phyloP scores from a whole-genome alignment of 2,113 vertebrate genomes.

The Rhinoderma darwinii region DNA sequence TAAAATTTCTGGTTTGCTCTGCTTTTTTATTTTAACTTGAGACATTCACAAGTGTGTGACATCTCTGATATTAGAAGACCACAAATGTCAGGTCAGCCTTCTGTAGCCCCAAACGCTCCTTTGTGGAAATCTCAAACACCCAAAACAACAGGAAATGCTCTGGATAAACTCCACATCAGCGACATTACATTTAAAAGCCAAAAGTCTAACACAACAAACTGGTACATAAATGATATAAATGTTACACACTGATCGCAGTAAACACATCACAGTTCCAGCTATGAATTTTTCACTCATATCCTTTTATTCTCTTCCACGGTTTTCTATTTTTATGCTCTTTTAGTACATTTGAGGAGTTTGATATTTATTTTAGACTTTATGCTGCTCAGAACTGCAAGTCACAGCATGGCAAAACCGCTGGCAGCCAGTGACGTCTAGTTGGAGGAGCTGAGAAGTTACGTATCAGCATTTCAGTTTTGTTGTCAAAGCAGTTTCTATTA shows the following conservation, averaged over 20 bases:
- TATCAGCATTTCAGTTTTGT: constrained; percentile 42
- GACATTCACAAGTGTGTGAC: constrained; percentile 10
- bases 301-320: constrained; percentile 1
- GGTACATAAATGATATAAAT: constrained; percentile 32
- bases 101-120: neutral
- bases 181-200: neutral
- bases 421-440: neutral
- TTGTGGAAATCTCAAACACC: neutral
- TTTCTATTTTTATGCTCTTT: constrained; percentile 29
- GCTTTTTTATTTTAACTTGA: neutral
- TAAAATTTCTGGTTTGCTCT: neutral
- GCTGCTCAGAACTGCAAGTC: constrained; percentile 31
- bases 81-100: constrained; percentile 27
- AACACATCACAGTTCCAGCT: constrained; percentile 33
- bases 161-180: constrained; percentile 20
- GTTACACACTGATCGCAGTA: constrained; percentile 19
- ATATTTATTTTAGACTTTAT: constrained; percentile 34
- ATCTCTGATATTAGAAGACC: constrained; percentile 23
- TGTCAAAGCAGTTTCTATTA: constrained; percentile 46
- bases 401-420: constrained; percentile 4
- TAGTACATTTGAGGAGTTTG: neutral
- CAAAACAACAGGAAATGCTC: constrained; percentile 46
- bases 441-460: neutral
- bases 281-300: neutral
- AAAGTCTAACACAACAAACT: neutral